Evolutionary conservation across 1,140 invertebrate genomes (phyloP), one percentile per base, ranked within the genome.

Genomic region (Halesus radiatus): DNA sequence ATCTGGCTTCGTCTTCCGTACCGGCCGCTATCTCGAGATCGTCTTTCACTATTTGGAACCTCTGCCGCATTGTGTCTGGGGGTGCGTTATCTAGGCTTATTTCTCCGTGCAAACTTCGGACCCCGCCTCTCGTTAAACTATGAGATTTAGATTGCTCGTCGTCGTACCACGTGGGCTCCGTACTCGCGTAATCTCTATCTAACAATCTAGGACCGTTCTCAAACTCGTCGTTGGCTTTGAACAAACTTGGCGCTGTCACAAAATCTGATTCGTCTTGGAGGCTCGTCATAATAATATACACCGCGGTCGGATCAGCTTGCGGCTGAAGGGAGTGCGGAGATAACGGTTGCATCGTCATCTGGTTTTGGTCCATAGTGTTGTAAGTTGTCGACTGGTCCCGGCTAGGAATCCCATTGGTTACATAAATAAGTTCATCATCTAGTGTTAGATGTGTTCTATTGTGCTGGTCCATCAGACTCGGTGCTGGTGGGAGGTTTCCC

Each of bases 391-490:
- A 1, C 26, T 75, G 72, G 29, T 15, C 26, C 22, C 26, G 32
- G 16, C 29, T 37, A 32, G 72, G 70, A 5, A 26, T 54, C 54
- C 23, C 26, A 16, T 75, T 37, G 15, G 72, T 75, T 16, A 58
- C 72, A 20, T 75, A 75, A 22, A 75, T 75, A 20, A 75, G 53
- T 20, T 75, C 72, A 8, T 75, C 72, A 6, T 75, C 53, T 16
- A 75, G 53, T n/a, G 37, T 16, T 3, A 16, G 53, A 18, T 75
- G 53, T 20, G 72, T 75, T 13, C 15, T n/a, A n/a, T 75, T 56
- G 3, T 58, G 72, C 15, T 32, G 15, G 15, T 75, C 29, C 10
- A 18, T 26, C 26, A 75, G 32, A 29, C 54, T 75, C 18, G 72
- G 72, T 3, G 22, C 72, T 58, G 52, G 53, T 20, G 13, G 37